Base-by-base conservation (phyloP, 64 coral and sea anemone species). In the Orbicella faveolata region DNA sequence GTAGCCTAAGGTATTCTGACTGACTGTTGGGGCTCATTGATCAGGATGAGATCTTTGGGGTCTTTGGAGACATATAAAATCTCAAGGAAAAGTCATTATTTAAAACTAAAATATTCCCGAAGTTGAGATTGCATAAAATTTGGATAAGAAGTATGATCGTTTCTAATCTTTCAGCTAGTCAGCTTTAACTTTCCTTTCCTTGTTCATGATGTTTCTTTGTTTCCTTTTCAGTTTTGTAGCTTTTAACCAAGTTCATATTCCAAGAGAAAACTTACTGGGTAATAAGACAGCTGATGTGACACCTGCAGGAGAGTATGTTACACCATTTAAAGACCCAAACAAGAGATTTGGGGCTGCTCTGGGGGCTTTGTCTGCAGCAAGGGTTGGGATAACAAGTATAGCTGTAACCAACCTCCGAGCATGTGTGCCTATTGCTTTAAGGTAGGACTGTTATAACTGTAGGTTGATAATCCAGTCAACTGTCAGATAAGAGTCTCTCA, bases 291-390 rank as follows among this genome's bases (percentile, higher is more conserved):
- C 93, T 75, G 91, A 99, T 62, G 94, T 99, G n/a, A 96, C 94
- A 19, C 88, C 93, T 68, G 94, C 88, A 86, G 97, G 97, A 9
- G 90, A 79, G 83, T 99, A 99, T 89, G 86, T 99, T 9, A 88
- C 97, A 1, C 78, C 89, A 19, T 93, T 88, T 76, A 99, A 99
- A 88, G 97, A 99, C 78, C 94, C 97, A 62, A 93, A 91, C 52
- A 99, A 99, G 55, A 90, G 97, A 62, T 99, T 99, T 92, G 97
- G 94, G 80, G 97, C 97, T 73, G 88, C 97, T 14, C 64, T 99
- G 59, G 97, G 97, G 63, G 94, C 94, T 18, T 36, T 99, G 26
- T 99, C 97, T 4, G 61, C 78, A 79, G 97, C 94, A 18, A 88
- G 97, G 57, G 97, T 99, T 12, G 97, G 94, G 35, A 99, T 99